Evolutionary conservation across 53 echinoderm and acorn worm genomes (phyloP).

Genomic region (Crossaster papposus): DNA sequence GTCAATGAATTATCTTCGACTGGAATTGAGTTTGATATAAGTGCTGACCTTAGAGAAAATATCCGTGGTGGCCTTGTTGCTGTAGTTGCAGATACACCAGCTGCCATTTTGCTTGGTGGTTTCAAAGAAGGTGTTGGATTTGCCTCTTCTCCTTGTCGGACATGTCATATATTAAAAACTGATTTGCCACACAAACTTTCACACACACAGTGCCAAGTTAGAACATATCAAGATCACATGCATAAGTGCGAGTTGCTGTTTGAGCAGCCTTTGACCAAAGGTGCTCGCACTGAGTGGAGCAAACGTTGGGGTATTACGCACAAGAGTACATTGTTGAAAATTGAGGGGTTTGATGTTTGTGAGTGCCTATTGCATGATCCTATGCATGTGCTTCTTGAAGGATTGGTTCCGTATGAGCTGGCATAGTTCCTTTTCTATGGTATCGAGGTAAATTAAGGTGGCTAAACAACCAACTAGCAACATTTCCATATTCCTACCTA

Average conservation of each 20-base stretch:
- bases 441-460: slow-evolving; percentile 13
- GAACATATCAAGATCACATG: slow-evolving; percentile 24
- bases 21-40: slow-evolving; percentile 48
- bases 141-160: slow-evolving; percentile 28
- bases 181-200: slow-evolving; percentile 22
- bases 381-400: slow-evolving; percentile 44
- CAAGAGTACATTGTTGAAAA: slow-evolving; percentile 12
- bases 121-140: slow-evolving; percentile 61
- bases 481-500: background rate
- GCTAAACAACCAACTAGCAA: background rate
- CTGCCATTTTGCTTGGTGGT: slow-evolving; percentile 71
- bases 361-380: slow-evolving; percentile 35
- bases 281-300: slow-evolving; percentile 28
- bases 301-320: slow-evolving; percentile 32
- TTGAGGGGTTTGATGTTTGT: slow-evolving; percentile 8
- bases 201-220: slow-evolving; percentile 15
- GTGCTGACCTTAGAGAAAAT: slow-evolving; percentile 38
- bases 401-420: slow-evolving; percentile 14
- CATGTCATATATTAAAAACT: slow-evolving; percentile 4
- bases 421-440: slow-evolving; percentile 12
- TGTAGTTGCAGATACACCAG: slow-evolving; percentile 68
- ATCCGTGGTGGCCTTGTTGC: slow-evolving; percentile 67
- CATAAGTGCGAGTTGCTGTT: slow-evolving; percentile 23
- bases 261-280: slow-evolving; percentile 18
- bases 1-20: slow-evolving; percentile 60